phyloP scores from a whole-genome alignment of 1,140 invertebrate species.

The Cherax destructor region DNA sequence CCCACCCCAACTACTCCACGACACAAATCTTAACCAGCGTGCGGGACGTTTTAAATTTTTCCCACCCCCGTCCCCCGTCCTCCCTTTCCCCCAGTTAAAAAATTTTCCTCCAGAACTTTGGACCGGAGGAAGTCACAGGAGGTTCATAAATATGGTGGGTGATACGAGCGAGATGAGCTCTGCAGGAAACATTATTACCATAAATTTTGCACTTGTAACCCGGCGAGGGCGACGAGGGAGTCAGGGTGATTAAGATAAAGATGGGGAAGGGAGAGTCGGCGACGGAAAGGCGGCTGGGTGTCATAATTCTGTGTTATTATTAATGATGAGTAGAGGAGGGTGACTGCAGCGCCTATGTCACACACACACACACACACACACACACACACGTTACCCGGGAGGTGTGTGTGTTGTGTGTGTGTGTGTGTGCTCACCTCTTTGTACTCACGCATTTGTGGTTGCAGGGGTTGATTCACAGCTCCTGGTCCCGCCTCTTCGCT shows the following conservation, averaged over 20 bases:
- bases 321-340: constrained; percentile 63
- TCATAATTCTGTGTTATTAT: constrained; percentile 68
- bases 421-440: background rate
- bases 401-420: background rate
- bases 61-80: background rate
- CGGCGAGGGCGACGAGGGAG: constrained; percentile 61
- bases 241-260: constrained; percentile 69
- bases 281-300: constrained; percentile 66
- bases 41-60: background rate
- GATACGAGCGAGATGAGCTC: constrained; percentile 68
- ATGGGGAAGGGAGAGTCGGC: constrained; percentile 51
- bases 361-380: background rate
- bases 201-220: constrained; percentile 70
- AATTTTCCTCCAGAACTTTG: constrained; percentile 53
- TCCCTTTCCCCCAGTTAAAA: constrained; percentile 6
- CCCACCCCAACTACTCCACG: constrained; percentile 9
- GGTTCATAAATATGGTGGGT: constrained; percentile 69
- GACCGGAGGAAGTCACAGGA: constrained; percentile 68
- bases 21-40: background rate
- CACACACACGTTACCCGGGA: no score
- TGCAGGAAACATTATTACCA: constrained; percentile 69
- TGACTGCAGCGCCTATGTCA: constrained; percentile 56
- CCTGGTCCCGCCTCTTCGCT: no score
- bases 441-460: no score
- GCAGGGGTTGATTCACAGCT: no score